Base-by-base conservation (phyloP, 2,113 vertebrate genomes). In the Entelurus aequoreus region DNA sequence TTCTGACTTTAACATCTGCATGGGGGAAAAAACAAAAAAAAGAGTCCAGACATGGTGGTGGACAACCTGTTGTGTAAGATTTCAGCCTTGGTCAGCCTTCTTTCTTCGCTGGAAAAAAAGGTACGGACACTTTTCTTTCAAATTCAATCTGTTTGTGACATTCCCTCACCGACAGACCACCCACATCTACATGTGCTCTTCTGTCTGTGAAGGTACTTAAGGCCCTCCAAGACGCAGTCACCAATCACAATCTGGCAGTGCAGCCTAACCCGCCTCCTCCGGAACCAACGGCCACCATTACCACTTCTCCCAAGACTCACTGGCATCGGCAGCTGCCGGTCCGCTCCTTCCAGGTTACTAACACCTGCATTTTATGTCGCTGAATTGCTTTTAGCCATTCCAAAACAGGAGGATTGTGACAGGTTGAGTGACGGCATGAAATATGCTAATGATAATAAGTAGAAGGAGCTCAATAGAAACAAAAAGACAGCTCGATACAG, bases 81-180 rank as follows among this genome's bases (percentile, higher is more conserved):
- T 57, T 90, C 92, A 36, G 65, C 87, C 0, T 86, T 94, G 67
- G 90, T 91, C 79, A 88, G 91, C 50, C 88, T 94, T 46, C 89
- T 94, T 4, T 91, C 93, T 37, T 90, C 89, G 0, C 60, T 94
- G 76, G 94, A 95, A 80, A 92, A 91, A 76, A 93, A 90, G 91
- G 94, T 94, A 73, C 14, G 64, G 65, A 1, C 47, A 9, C 49
- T 8, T 42, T 9, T n/a, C 2, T 15, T 4, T 50, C 4, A 4
- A 12, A 4, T 2, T 8, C 40, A 8, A 8, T 42, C 40, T 9
- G 40, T 42, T 8, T 55, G 14, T n/a, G 8, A 46, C 6, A 1
- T 49, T 51, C 37, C 48, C 5, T 11, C 40, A 40, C 5, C 38
- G 36, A 56, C 1, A 12, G n/a, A 37, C 4, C 28, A 1, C 21